Conservation (phyloP, 1,140 invertebrate species). For the Oryctes rhinoceros region DNA sequence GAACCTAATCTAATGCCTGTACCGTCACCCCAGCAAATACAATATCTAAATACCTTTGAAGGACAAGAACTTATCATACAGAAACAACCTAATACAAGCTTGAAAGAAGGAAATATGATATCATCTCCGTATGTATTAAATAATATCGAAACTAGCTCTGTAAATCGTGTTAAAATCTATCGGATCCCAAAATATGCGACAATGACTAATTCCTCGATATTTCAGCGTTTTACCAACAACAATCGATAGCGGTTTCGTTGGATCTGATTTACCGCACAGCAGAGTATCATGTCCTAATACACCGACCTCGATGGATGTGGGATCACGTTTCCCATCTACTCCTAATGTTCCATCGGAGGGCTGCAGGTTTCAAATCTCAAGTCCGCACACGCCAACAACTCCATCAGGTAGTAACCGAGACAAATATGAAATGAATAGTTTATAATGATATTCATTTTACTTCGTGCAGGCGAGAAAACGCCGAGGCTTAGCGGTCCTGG, state of each 20-base stretch:
- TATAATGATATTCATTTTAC: not conserved
- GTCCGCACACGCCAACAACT: slow-evolving; percentile 62
- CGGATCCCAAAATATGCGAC: not conserved
- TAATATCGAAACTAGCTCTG: not conserved
- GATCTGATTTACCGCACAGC: slow-evolving; percentile 56
- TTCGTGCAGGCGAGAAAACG: slow-evolving; percentile 46
- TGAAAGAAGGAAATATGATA: slow-evolving; percentile 66
- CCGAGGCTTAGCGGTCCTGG: slow-evolving; percentile 47
- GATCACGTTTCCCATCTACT: slow-evolving; percentile 60
- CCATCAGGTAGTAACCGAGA: slow-evolving; percentile 48
- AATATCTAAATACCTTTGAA: slow-evolving; percentile 94
- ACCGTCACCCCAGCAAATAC: slow-evolving; percentile 94
- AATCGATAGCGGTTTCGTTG: slow-evolving; percentile 58
- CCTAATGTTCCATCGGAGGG: slow-evolving; percentile 57
- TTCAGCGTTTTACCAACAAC: slow-evolving; percentile 56
- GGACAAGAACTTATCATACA: slow-evolving; percentile 96
- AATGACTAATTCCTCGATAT: slow-evolving; percentile 3
- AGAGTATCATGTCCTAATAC: slow-evolving; percentile 62
- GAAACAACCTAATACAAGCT: slow-evolving; percentile 92
- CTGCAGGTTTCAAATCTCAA: slow-evolving; percentile 62
- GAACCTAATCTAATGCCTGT: slow-evolving; percentile 95
- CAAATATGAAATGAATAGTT: not conserved
- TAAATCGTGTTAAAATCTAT: no score
- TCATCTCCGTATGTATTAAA: slow-evolving; percentile 59
- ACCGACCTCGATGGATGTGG: slow-evolving; percentile 61